Base-by-base conservation (phyloP, 2,113 vertebrate species). In the Cyprinodon tularosa region DNA sequence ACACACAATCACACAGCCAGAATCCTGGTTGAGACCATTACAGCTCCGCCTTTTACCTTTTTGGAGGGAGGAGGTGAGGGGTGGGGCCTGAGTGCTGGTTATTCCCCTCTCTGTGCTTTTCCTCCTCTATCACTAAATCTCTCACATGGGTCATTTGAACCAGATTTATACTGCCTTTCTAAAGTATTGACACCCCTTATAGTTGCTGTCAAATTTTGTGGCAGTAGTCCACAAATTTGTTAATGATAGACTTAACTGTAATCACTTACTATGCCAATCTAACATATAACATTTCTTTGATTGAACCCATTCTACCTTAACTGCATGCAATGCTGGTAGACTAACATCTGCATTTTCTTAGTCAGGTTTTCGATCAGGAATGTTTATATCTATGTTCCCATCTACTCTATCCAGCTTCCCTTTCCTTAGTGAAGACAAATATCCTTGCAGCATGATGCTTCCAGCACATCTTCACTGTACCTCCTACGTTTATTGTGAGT, bases 41-140 rank as follows among this genome's bases (percentile, higher is more conserved):
- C 10, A 38, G 45, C 47, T 8, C 29, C 15, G 13, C 36, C 66
- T 36, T 14, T 68, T 66, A 45, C 42, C 40, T 44, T 12, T 29
- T 45, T 22, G n/a, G 12, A 22, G n/a, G 68, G 63, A 65, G 72
- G 65, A 61, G 37, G 62, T 12, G 1, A 57, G 77, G 83, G 89
- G 87, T 12, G 84, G 77, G 80, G 85, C 68, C 48, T 71, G 20
- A 17, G 3, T 53, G 67, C 57, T 29, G 40, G 50, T 36, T 13
- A 20, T 67, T 66, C 65, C 74, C 57, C 20, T 39, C 47, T 62
- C 38, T 44, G 1, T 22, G 38, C 67, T 45, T 45, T 79, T 22
- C 68, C 13, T 37, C 5, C n/a, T 22, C 3, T 62, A 12, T 15
- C 3, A 50, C 14, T 6, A 50, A 15, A 12, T 63, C 36, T 38